phyloP scores from a whole-genome alignment of 2,888 invertebrate species.

The Sussaba pulchella region DNA sequence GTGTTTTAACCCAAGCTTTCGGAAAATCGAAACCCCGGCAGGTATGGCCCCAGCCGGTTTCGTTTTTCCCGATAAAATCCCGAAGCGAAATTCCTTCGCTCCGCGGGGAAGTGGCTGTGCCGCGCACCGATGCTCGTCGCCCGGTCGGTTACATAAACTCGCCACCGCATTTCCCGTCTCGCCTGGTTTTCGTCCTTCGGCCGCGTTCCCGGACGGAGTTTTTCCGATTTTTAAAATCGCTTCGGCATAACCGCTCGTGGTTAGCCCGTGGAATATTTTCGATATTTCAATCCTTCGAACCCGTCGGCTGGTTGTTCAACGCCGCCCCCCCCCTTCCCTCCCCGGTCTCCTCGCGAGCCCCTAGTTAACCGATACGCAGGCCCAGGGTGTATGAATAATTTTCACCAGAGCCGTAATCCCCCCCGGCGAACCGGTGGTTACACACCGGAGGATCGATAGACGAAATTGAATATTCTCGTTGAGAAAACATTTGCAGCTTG shows the following conservation, averaged over 20 bases:
- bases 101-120: constrained; percentile 4
- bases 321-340: no score
- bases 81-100: constrained; percentile 63
- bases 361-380: constrained; percentile 51
- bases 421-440: constrained; percentile 33
- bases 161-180: constrained; percentile 63
- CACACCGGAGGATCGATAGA: constrained; percentile 69
- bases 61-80: constrained; percentile 54
- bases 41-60: constrained; percentile 15
- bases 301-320: constrained; percentile 2
- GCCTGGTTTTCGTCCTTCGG: constrained; percentile 46
- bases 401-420: constrained; percentile 55
- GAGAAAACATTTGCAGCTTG: constrained; percentile 73
- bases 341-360: no score
- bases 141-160: constrained; percentile 35
- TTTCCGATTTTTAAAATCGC: constrained; percentile 35
- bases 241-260: constrained; percentile 17
- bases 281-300: constrained; percentile 59
- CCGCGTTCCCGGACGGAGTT: not conserved
- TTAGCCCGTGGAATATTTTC: constrained; percentile 54
- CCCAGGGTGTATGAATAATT: constrained; percentile 66
- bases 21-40: constrained; percentile 49
- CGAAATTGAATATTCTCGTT: constrained; percentile 77
- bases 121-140: not conserved
- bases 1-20: constrained; percentile 22